A percentile compares a stretch with the other conserved stretches of the same genome.
These are phyloP conservation scores for Pomacea maculata DNA, from an alignment of 1,140 invertebrate genomes.

Conservation along the genomic window DNA sequence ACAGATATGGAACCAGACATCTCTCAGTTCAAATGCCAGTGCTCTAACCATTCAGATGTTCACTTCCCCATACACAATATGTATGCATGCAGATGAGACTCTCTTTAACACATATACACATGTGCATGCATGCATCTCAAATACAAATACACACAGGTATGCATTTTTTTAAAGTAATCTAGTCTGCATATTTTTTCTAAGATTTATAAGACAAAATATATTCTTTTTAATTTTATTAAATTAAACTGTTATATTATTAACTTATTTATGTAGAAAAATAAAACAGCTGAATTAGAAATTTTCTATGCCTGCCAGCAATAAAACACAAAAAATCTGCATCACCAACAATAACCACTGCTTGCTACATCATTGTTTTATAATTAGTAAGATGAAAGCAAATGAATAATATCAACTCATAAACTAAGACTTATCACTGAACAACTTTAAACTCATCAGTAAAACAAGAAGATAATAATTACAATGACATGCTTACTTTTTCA, in stretches of 20 bases:
- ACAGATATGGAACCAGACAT: background rate
- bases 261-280: no score
- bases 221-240: no score
- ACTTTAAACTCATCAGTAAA: no score
- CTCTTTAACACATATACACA: background rate
- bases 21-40: background rate
- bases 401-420: background rate
- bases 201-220: no score
- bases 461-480: background rate
- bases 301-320: no score
- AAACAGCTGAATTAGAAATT: no score
- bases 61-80: background rate
- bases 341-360: no score
- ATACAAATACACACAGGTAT: constrained; percentile 6
- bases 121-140: background rate
- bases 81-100: background rate
- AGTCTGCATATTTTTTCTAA: background rate
- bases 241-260: no score
- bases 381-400: background rate
- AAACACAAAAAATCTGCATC: no score
- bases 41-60: background rate
- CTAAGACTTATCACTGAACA: background rate
- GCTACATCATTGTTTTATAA: no score
- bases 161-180: background rate
- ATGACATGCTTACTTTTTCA: constrained; percentile 75